Evolutionary conservation across 2,113 vertebrate species (phyloP), one percentile per base, ranked within the genome.

Genomic region (Axis porcinus): DNA sequence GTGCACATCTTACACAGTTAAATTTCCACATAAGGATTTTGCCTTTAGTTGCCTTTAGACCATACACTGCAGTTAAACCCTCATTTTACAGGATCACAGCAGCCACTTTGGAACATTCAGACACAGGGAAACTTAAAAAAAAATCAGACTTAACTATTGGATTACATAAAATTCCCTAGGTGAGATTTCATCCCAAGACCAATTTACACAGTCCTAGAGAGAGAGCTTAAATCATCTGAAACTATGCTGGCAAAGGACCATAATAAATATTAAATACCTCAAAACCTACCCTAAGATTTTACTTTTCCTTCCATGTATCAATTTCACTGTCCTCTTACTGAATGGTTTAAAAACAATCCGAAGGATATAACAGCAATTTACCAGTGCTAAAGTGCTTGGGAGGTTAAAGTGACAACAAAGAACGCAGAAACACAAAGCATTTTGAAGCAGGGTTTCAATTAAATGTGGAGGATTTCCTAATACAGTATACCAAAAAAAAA

Each of bases 401-500:
- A 99, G 99, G 98, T 99, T 99, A 99, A 99, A 98, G 96, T 97
- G 98, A 98, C 98, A 99, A 99, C 98, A 99, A 98, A 99, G 98
- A 98, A 97, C 97, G 97, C 85, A 94, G 98, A 90, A 98, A 98
- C 98, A 98, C 98, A 98, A 98, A 98, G 98, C 95, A 87, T 98
- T 98, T 98, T 99, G 98, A 99, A 99, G 99, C 98, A 99, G 98
- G 98, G 98, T 98, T 99, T 99, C 99, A 99, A 99, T 99, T 99
- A 99, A 99, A 99, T 98, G 98, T 97, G 97, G 98, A 98, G 98
- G 99, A 99, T 99, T 99, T 99, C 99, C 98, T 98, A 98, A 99
- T 97, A 97, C 98, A 96, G 98, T 97, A 40, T 74, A 95, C 97
- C 60, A 97, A 92, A 97, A 97, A 98, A 95, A 91, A 98, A 96